These are phyloP conservation scores for Xenopus laevis DNA, from an alignment of 2,113 vertebrate species.

Conservation along the genomic window DNA sequence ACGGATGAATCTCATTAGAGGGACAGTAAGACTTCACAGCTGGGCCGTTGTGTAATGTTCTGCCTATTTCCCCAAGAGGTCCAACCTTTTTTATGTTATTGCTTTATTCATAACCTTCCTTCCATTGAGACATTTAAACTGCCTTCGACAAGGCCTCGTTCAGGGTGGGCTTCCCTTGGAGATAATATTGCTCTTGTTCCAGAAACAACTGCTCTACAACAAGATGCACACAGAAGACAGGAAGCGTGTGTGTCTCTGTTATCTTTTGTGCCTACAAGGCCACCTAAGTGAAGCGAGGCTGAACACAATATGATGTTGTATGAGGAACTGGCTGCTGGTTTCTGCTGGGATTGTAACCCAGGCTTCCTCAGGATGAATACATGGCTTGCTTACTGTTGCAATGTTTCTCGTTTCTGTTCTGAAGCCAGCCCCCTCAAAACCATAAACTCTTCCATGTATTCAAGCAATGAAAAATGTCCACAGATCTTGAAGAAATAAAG, in stretches of 20 bases:
- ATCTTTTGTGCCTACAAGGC: constrained; percentile 49
- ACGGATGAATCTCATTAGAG: constrained; percentile 36
- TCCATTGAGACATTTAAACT: constrained; percentile 40
- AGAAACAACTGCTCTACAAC: constrained; percentile 57
- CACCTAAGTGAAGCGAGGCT: constrained; percentile 54
- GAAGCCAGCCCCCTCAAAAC: constrained; percentile 49
- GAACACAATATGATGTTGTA: constrained; percentile 50
- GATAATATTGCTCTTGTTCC: constrained; percentile 52
- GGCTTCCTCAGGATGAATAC: constrained; percentile 57
- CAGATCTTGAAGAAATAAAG: constrained; percentile 23
- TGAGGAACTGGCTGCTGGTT: constrained; percentile 49
- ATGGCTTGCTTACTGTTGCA: constrained; percentile 47
- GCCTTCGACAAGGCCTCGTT: constrained; percentile 46
- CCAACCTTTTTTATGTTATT: constrained; percentile 38
- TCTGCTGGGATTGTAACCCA: constrained; percentile 54
- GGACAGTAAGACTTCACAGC: constrained; percentile 38
- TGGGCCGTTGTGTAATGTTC: constrained; percentile 31
- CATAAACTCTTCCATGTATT: constrained; percentile 41
- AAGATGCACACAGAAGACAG: constrained; percentile 50
- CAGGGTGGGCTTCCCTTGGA: constrained; percentile 56
- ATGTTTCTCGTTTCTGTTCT: constrained; percentile 42
- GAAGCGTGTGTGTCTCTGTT: constrained; percentile 53
- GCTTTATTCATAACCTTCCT: constrained; percentile 38
- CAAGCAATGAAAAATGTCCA: constrained; percentile 41
- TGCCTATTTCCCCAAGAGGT: constrained; percentile 39